Base-by-base conservation (phyloP, 2,113 vertebrate species). In the Bagarius yarrelli region DNA sequence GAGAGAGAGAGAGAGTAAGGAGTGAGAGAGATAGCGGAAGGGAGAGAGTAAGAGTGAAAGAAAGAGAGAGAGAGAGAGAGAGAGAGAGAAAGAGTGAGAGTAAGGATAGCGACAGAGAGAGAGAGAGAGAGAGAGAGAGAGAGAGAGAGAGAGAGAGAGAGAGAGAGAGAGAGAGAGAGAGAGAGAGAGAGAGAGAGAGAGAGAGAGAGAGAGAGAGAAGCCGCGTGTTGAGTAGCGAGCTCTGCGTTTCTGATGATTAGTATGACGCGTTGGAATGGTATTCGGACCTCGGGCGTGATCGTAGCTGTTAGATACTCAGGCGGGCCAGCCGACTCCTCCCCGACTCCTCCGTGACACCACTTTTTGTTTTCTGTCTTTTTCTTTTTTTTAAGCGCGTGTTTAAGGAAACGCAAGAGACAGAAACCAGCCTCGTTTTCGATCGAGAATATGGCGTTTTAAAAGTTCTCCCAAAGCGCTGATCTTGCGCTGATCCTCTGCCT, bases 251-350 rank as follows among this genome's bases (percentile, higher is more conserved):
- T 79, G 52, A 86, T 88, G 87, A 91, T 89, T 89, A 91, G 85
- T 87, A 90, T 87, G 86, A 90, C 86, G 86, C 83, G 83, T 81
- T 69, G 89, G 87, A 88, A 91, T 90, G 90, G 86, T 84, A 89
- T 79, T 84, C 59, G 74, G 78, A 59, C 77, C 25, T 59, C 73
- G 79, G 70, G 74, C 83, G 88, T 90, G 87, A 89, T 86, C 85
- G 30, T 80, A 73, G 87, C 86, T 86, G 80, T 84, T 59, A 81
- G 83, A 86, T 84, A 72, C 75, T 86, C 81, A 81, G 75, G 84
- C 81, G 27, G 23, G 47, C 86, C 84, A 83, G 83, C 32, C 88
- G 90, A 90, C 89, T 90, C 89, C 89, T 88, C 90, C 88, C 89
- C 90, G 70, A 84, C 87, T 82, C 89, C 82, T 78, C 87, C 75